Base-by-base conservation (phyloP, 2,888 invertebrate genomes). In the Scrobipalpa atriplicella region DNA sequence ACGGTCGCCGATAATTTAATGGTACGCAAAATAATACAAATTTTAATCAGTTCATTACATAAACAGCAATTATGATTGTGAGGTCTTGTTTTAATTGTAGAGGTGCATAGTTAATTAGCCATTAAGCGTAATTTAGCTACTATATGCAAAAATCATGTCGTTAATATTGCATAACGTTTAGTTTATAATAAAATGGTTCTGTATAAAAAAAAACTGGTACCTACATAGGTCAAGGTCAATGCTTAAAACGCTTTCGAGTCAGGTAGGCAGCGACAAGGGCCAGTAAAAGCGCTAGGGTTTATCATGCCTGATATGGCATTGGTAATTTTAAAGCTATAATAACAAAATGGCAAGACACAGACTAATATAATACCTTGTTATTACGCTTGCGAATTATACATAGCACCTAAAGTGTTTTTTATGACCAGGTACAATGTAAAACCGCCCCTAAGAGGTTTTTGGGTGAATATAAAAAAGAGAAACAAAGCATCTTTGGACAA, bases 41-140 rank as follows among this genome's bases (percentile, higher is more conserved):
- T 1, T 18, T 21, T 10, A 21, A 19, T 19, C 8, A 19, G 0
- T 9, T 52, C 8, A 21, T 58, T 58, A 58, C 29, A 29, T 38
- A 58, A 38, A 13, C 16, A 38, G 36, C 38, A 8, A 11, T 36
- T n/a, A 58, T 16, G 5, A 16, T 58, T n/a, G 10, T 6, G 1
- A 58, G 58, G 36, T 58, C 7, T 58, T 16, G 38, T 38, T 58
- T 38, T 58, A 58, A 58, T 58, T 58, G 58, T 38, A 0, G 38
- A 38, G 58, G 58, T 38, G 58, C 36, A 58, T 58, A 58, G 29
- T 36, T 58, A 16, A 16, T 13, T 38, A 18, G 29, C 1, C 13
- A 29, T 38, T 58, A 16, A 16, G 54, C 21, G 54, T 54, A 54
- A 8, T 11, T 54, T 54, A 54, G 21, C 54, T 54, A 16, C 38